These are phyloP conservation scores for Zygogramma bicolorata DNA, from an alignment of 2,888 invertebrate genomes.

Conservation along the genomic window DNA sequence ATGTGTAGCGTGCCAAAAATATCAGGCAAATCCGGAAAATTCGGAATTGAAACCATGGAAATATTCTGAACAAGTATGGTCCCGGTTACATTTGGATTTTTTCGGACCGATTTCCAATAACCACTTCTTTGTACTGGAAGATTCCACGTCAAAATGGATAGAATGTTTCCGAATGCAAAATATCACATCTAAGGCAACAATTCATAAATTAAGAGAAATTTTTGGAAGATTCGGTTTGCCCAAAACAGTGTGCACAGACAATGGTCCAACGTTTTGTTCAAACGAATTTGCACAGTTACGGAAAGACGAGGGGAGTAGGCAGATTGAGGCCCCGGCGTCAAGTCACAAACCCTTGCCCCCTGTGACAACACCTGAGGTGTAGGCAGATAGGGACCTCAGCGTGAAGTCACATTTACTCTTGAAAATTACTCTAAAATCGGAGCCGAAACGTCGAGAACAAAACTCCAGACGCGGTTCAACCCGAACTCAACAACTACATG, in stretches of 20 bases:
- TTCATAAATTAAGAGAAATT: constrained; percentile 35
- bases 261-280: constrained; percentile 44
- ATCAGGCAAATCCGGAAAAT: constrained; percentile 15
- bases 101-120: constrained; percentile 33
- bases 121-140: constrained; percentile 39
- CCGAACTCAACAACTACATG: too few species aligned
- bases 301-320: too few species aligned
- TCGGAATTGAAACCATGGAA: constrained; percentile 37
- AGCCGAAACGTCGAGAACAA: too few species aligned
- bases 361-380: too few species aligned
- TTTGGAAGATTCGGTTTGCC: constrained; percentile 43
- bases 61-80: constrained; percentile 37
- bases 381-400: too few species aligned
- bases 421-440: too few species aligned
- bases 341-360: too few species aligned
- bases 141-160: constrained; percentile 46
- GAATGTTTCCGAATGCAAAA: constrained; percentile 42
- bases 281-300: not conserved
- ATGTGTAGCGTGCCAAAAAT: constrained; percentile 1
- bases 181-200: constrained; percentile 26
- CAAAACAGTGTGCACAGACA: constrained; percentile 41
- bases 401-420: too few species aligned
- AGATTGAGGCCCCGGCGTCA: too few species aligned
- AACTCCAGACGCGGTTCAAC: too few species aligned
- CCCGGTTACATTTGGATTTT: constrained; percentile 49